Evolutionary conservation across 2,797 vertebrate species (phyloP).

Genomic region (Channallabes apus): DNA sequence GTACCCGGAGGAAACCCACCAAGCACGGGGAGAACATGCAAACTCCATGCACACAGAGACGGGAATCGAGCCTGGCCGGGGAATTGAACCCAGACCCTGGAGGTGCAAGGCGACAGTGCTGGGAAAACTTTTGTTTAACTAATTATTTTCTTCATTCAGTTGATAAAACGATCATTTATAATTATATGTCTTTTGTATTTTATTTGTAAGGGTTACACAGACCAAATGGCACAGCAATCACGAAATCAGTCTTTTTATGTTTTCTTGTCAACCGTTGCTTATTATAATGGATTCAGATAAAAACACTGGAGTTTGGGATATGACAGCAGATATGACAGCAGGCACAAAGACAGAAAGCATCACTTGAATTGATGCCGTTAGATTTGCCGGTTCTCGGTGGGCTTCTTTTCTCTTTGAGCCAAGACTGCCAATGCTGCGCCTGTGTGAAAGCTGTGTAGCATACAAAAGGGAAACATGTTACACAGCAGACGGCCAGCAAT

Average conservation of each 20-base stretch:
- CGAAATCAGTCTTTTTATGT: neutral
- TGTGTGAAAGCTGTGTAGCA: conserved; percentile 29
- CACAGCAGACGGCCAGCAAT: conserved; percentile 36
- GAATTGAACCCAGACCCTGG: too few relatives aligned
- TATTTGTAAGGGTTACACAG: neutral
- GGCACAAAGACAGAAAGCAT: conserved; percentile 18
- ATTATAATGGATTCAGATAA: neutral
- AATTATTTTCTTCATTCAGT: neutral
- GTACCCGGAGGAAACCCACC: too few relatives aligned
- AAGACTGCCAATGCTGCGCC: conserved; percentile 17
- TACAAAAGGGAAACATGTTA: conserved; percentile 40
- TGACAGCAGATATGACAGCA: conserved; percentile 19
- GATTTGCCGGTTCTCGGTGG: conserved; percentile 19
- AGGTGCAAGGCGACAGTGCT: too few relatives aligned
- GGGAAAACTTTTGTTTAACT: too few relatives aligned
- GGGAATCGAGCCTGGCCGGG: too few relatives aligned
- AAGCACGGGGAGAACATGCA: too few relatives aligned
- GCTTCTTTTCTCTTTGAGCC: conserved; percentile 7
- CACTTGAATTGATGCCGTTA: conserved; percentile 14
- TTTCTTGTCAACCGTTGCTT: neutral
- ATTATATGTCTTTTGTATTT: neutral
- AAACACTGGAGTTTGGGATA: conserved; percentile 8
- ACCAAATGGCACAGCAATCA: neutral
- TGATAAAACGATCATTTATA: neutral
- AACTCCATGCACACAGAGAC: too few relatives aligned